phyloP scores from a whole-genome alignment of 1,140 invertebrate species.

The Stegodyphus dumicola region DNA sequence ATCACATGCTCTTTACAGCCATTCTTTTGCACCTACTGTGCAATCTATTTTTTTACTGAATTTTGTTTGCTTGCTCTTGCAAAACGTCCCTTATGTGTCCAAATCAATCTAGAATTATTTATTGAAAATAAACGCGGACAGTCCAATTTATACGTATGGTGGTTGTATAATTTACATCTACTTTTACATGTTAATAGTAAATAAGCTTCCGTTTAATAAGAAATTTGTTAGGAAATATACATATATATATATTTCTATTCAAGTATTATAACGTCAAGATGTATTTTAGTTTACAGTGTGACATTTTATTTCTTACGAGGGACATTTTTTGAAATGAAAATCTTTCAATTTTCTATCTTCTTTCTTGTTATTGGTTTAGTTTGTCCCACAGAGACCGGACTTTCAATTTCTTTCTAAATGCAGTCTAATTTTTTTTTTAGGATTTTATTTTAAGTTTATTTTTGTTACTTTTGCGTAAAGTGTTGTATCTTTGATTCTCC shows the following conservation, averaged over 20 bases:
- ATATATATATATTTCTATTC: neutral
- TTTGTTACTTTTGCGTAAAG: slow-evolving; percentile 34
- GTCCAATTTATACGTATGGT: no score
- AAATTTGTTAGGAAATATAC: no score
- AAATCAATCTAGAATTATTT: no score
- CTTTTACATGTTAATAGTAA: no score
- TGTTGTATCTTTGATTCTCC: slow-evolving; percentile 50
- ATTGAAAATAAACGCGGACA: no score
- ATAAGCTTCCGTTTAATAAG: no score
- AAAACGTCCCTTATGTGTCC: no score
- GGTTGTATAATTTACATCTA: no score
- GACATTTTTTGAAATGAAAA: slow-evolving; percentile 52
- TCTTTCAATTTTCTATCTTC: slow-evolving; percentile 54
- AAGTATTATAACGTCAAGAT: neutral
- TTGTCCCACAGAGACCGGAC: slow-evolving; percentile 43
- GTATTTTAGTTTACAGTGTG: slow-evolving; percentile 37
- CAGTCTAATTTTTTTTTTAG: slow-evolving; percentile 22
- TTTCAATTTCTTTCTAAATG: slow-evolving; percentile 57
- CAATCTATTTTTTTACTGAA: no score
- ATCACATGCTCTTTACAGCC: no score
- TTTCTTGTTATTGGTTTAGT: slow-evolving; percentile 49
- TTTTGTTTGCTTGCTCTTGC: no score
- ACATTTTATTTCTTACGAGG: slow-evolving; percentile 50
- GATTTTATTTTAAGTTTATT: slow-evolving; percentile 25
- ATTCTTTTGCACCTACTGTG: no score